A percentile compares a stretch with the other conserved stretches of the same genome.
Conservation (phyloP, 2,113 vertebrate species). For the Carollia perspicillata region DNA sequence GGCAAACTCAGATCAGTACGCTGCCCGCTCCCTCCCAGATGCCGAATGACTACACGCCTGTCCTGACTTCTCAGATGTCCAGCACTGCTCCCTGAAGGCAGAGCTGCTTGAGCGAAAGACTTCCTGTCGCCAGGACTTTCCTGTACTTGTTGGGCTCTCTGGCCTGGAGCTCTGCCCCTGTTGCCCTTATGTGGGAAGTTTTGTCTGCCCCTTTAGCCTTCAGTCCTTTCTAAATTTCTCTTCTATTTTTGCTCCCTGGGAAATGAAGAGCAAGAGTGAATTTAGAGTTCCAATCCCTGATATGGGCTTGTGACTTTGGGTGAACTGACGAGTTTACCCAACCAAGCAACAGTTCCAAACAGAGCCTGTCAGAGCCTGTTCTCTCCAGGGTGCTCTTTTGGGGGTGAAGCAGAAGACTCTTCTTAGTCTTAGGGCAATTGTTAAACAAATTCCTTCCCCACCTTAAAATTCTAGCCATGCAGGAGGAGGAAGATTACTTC, state of each 20-base stretch:
- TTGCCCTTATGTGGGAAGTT: neutral
- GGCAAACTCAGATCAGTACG: neutral
- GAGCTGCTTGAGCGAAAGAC: neutral
- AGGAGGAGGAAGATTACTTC: neutral
- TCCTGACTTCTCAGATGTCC: no score
- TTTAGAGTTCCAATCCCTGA: neutral
- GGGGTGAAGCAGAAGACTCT: neutral
- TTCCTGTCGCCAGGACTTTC: neutral
- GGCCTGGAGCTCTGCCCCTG: neutral
- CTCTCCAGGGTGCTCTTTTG: neutral
- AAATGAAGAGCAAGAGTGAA: neutral
- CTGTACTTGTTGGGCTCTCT: neutral
- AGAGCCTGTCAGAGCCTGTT: neutral
- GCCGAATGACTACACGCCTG: neutral
- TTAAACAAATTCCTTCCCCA: neutral
- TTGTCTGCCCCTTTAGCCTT: neutral
- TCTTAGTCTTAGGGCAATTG: neutral
- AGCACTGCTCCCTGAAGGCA: neutral
- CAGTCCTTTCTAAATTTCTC: neutral
- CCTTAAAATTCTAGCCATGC: neutral
- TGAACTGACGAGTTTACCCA: neutral
- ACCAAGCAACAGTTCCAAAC: neutral
- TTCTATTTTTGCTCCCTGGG: neutral
- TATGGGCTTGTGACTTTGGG: neutral
- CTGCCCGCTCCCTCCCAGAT: neutral